A percentile compares a stretch with the other conserved stretches of the same genome.
Evolutionary conservation across 2,797 vertebrate genomes (phyloP).

Genomic region (Helostoma temminkii): DNA sequence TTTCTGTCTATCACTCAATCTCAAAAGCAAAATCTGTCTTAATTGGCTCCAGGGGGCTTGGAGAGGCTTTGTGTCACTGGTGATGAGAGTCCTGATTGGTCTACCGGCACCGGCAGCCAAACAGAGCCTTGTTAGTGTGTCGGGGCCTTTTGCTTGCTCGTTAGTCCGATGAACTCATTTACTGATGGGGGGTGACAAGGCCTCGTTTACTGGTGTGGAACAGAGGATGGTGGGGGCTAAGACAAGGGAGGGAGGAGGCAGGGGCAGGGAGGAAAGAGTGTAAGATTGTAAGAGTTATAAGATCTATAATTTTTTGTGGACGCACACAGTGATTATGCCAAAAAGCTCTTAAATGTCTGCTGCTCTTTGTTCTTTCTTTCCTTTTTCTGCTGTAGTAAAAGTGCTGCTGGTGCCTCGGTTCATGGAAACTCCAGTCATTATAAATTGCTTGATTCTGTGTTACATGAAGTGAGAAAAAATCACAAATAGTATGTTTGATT

Average conservation of each 20-base stretch:
- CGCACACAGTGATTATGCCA: slow-evolving; percentile 32
- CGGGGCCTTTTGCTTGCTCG: slow-evolving; percentile 86
- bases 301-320: slow-evolving; percentile 15
- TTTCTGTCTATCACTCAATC: slow-evolving; percentile 75
- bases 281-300: slow-evolving; percentile 19
- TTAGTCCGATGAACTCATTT: slow-evolving; percentile 95
- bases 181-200: slow-evolving; percentile 87
- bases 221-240: slow-evolving; percentile 23
- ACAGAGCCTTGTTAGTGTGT: slow-evolving; percentile 88
- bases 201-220: slow-evolving; percentile 78
- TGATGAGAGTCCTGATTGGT: slow-evolving; percentile 83
- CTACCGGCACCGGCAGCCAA: slow-evolving; percentile 84
- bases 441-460: slow-evolving; percentile 50
- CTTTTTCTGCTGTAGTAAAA: slow-evolving; percentile 48
- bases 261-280: slow-evolving; percentile 9
- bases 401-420: slow-evolving; percentile 10
- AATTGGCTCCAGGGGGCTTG: slow-evolving; percentile 87
- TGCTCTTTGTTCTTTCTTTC: slow-evolving; percentile 56
- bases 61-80: slow-evolving; percentile 85
- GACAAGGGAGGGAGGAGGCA: slow-evolving; percentile 11
- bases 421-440: slow-evolving; percentile 35
- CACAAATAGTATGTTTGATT: slow-evolving; percentile 5
- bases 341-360: slow-evolving; percentile 50
- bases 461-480: slow-evolving; percentile 42
- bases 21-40: slow-evolving; percentile 83